Base-by-base conservation (phyloP, 2,888 invertebrate species). In the Asteroscopus sphinx region DNA sequence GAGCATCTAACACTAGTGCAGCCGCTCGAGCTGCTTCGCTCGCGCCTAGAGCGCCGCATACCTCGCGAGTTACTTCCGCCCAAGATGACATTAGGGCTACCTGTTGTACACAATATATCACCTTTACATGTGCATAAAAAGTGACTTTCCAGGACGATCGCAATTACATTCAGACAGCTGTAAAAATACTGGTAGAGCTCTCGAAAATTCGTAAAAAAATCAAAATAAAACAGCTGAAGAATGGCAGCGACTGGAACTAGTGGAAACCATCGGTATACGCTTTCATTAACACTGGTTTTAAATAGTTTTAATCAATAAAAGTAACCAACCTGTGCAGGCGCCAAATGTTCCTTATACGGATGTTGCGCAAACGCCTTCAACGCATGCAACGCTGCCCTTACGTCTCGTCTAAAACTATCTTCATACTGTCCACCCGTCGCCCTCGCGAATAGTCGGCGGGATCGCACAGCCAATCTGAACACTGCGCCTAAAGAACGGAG, bases 401-500 rank as follows among this genome's bases (percentile, higher is more conserved):
- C 95, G 82, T 98, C 98, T 12, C 97, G 87, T 8, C 96, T 94
- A 83, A 98, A 98, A 77, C 97, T 97, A 80, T 98, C 98, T 81
- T 98, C 98, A 81, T 97, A 97, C 87, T 98, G 97, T 0, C 98
- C 98, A 7, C 97, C 97, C 0, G 98, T 98, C 0, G 98, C 98
- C 13, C 97, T 95, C 0, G 97, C 96, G 91, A 98, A 98, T 33
- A 98, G 84, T 33, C 97, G 87, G 5, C 98, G 95, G 36, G 98
- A 99, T 76, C 98, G 97, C 32, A 99, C 98, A 1, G 99, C 97
- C 76, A 99, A 96, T 68, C 98, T 97, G 89, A 99, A 98, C 73
- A 99, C 98, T 64, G 98, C 98, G 82, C 98, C 98, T 39, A 99
- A 93, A 0, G 98, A 98, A 53, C 97, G 96, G 60, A 98, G 97